phyloP scores from a whole-genome alignment of 2,113 vertebrate genomes.

The Rattus rattus region DNA sequence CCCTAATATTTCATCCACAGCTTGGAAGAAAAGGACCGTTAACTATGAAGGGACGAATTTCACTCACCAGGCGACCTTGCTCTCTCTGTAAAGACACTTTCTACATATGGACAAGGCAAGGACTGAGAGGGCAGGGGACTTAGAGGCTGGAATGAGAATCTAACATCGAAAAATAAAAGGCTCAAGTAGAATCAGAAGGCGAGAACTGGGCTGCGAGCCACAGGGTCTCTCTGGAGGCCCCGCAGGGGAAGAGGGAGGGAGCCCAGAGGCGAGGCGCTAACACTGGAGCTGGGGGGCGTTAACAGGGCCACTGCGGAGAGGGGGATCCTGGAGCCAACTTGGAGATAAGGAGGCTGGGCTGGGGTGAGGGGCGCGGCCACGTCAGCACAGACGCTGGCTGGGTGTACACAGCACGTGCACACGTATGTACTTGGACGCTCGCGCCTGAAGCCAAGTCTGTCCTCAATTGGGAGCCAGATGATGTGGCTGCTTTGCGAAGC shows the following conservation, averaged over 20 bases:
- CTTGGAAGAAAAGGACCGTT: not conserved
- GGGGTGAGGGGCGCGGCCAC: not conserved
- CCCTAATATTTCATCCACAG: not conserved
- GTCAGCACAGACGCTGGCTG: not conserved
- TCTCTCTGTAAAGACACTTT: not conserved
- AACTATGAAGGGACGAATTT: not conserved
- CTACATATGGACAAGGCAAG: not conserved
- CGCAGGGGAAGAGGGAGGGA: not conserved
- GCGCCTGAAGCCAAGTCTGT: slow-evolving; percentile 37
- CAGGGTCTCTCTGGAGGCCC: slow-evolving; percentile 45
- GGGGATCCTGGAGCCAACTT: slow-evolving; percentile 50
- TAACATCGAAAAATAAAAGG: slow-evolving; percentile 27
- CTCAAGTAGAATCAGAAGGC: not conserved
- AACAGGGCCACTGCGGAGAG: slow-evolving; percentile 51
- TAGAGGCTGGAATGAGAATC: not conserved
- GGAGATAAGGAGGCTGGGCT: not conserved
- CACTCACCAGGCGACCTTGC: not conserved
- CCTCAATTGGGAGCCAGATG: slow-evolving; percentile 69
- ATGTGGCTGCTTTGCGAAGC: slow-evolving; percentile 67
- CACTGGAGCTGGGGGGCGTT: slow-evolving; percentile 72
- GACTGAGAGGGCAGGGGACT: not conserved
- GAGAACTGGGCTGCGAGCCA: slow-evolving; percentile 70
- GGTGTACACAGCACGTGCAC: not conserved
- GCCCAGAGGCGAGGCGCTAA: slow-evolving; percentile 73
- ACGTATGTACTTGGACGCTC: not conserved